Conservation (phyloP, 2,797 vertebrate species). For the Sebastes flavidus region DNA sequence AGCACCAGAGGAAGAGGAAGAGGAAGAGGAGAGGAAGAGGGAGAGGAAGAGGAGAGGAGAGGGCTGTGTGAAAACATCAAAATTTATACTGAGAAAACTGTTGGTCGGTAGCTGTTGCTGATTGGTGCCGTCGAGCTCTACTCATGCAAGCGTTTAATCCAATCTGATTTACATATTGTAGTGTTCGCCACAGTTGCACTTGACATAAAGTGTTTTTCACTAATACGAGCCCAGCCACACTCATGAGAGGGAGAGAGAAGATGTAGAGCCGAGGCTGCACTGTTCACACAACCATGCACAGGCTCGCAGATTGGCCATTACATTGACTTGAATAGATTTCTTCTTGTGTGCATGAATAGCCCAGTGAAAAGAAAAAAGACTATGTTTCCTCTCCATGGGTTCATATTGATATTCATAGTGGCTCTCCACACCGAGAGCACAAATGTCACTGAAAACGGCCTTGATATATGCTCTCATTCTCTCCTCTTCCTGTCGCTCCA, state of each 20-base stretch:
- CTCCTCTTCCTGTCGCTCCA: constrained; percentile 77
- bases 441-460: constrained; percentile 77
- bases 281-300: constrained; percentile 68
- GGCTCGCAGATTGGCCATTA: constrained; percentile 75
- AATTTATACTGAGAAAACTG: constrained; percentile 40
- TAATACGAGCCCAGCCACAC: constrained; percentile 54
- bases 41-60: constrained; percentile 23
- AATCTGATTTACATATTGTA: constrained; percentile 75
- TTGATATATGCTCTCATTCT: constrained; percentile 80
- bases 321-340: constrained; percentile 79
- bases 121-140: constrained; percentile 43
- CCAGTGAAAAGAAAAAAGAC: constrained; percentile 63
- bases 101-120: constrained; percentile 45
- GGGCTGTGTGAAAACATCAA: constrained; percentile 44
- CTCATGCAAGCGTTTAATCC: constrained; percentile 70
- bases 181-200: constrained; percentile 75
- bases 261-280: constrained; percentile 60
- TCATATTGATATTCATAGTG: constrained; percentile 83
- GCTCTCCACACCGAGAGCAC: constrained; percentile 75
- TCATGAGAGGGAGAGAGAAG: constrained; percentile 51
- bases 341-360: constrained; percentile 78
- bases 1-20: constrained; percentile 66
- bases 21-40: background rate
- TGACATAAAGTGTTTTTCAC: constrained; percentile 77
- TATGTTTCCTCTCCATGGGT: constrained; percentile 74